These are phyloP conservation scores for Onychostruthus taczanowskii DNA, from an alignment of 2,113 vertebrate genomes.

Conservation along the genomic window DNA sequence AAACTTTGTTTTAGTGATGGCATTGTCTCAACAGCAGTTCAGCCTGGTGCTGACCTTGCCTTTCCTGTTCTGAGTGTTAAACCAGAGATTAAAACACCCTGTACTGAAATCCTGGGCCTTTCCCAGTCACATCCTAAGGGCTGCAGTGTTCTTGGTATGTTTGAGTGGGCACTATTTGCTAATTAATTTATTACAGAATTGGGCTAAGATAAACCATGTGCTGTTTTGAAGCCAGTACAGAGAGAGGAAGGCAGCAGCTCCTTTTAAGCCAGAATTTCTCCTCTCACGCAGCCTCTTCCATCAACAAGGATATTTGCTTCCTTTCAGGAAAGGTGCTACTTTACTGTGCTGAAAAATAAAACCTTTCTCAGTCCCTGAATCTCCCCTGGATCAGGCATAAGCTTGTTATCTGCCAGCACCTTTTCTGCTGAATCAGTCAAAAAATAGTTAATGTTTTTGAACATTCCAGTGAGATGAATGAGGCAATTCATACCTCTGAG, in stretches of 20 bases:
- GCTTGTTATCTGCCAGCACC: background rate
- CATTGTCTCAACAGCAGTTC: background rate
- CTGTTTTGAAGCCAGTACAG: background rate
- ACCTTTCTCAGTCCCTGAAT: background rate
- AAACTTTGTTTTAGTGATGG: background rate
- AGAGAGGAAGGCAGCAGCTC: background rate
- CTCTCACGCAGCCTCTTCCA: background rate
- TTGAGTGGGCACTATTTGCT: background rate
- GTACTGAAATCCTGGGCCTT: rapidly evolving
- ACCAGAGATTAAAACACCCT: background rate
- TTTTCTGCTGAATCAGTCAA: slow-evolving; percentile 66
- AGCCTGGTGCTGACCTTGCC: background rate
- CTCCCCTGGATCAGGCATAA: background rate
- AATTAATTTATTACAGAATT: background rate
- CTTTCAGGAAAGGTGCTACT: slow-evolving; percentile 40
- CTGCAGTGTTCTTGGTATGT: background rate
- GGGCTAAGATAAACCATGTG: background rate
- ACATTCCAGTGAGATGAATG: slow-evolving; percentile 63
- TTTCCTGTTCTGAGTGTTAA: slow-evolving; percentile 23
- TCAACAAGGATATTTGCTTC: slow-evolving; percentile 28
- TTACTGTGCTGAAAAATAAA: slow-evolving; percentile 19
- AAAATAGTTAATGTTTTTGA: slow-evolving; percentile 67
- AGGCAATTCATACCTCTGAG: slow-evolving; percentile 66
- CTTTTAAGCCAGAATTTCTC: background rate
- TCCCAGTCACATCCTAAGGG: background rate